Percentiles rank a stretch among this genome's conserved stretches.
phyloP scores from a whole-genome alignment of 2,113 vertebrate genomes.

The Connochaetes taurinus region DNA sequence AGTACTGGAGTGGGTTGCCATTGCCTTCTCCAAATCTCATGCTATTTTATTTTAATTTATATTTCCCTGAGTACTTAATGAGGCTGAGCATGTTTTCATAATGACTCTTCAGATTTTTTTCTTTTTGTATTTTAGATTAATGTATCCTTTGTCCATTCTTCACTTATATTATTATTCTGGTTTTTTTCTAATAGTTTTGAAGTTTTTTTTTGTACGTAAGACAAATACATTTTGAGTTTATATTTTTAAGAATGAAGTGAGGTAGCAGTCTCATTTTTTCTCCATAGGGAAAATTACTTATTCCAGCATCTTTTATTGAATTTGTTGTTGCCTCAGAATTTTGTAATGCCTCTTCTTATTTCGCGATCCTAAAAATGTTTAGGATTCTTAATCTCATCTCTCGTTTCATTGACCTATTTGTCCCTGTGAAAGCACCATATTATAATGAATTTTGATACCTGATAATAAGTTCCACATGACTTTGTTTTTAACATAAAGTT shows the following conservation, averaged over 20 bases:
- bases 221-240: not conserved
- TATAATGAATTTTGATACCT: not conserved
- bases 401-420: not conserved
- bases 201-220: not conserved
- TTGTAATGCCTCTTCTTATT: not conserved
- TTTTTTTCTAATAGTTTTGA: not conserved
- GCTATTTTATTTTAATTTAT: not conserved
- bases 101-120: not conserved
- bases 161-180: not conserved
- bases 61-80: not conserved
- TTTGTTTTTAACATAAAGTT: not conserved
- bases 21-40: not conserved
- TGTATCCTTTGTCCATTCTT: not conserved
- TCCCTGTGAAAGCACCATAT: not conserved
- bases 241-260: not conserved
- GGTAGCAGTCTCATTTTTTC: not conserved
- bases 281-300: not conserved
- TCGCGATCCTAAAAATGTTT: not conserved
- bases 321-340: not conserved
- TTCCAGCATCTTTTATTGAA: not conserved
- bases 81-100: not conserved
- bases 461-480: not conserved
- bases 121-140: not conserved
- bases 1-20: no score
- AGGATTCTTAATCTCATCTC: not conserved